Conservation (phyloP, 2,888 invertebrate species). For the Lysandra bellargus region DNA sequence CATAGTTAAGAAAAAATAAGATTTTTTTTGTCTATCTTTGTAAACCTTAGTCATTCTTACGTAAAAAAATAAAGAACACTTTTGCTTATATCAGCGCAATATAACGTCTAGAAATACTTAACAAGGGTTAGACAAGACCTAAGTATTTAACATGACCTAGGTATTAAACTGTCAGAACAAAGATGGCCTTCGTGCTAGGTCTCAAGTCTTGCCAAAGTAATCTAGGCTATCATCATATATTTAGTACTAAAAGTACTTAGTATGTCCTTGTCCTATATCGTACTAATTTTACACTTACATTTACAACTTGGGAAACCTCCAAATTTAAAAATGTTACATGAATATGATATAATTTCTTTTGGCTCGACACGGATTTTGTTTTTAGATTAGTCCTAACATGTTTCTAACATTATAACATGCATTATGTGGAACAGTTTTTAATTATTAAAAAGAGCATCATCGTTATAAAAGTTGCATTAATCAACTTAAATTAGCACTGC, state of each 20-base stretch:
- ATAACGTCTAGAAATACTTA: neutral
- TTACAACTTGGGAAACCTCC: constrained; percentile 6
- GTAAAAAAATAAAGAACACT: neutral
- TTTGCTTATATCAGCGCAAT: neutral
- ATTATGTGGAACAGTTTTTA: neutral
- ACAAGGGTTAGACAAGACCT: neutral
- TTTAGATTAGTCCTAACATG: neutral
- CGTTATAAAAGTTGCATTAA: no score
- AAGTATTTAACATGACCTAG: neutral
- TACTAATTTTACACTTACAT: constrained; percentile 5
- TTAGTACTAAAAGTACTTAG: neutral
- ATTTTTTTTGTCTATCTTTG: no score
- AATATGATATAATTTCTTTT: neutral
- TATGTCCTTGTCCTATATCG: neutral
- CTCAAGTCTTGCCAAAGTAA: constrained; percentile 16
- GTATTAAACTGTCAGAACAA: neutral
- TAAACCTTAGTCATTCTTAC: neutral
- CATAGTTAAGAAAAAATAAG: no score
- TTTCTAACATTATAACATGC: neutral
- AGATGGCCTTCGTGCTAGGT: neutral
- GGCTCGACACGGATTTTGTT: neutral
- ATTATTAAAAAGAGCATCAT: neutral
- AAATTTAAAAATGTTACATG: neutral
- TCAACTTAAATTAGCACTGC: no score
- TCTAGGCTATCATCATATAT: neutral